A percentile compares a stretch with the other conserved stretches of the same genome.
phyloP scores from a whole-genome alignment of 1,140 invertebrate genomes.

The Drosophila takahashii region DNA sequence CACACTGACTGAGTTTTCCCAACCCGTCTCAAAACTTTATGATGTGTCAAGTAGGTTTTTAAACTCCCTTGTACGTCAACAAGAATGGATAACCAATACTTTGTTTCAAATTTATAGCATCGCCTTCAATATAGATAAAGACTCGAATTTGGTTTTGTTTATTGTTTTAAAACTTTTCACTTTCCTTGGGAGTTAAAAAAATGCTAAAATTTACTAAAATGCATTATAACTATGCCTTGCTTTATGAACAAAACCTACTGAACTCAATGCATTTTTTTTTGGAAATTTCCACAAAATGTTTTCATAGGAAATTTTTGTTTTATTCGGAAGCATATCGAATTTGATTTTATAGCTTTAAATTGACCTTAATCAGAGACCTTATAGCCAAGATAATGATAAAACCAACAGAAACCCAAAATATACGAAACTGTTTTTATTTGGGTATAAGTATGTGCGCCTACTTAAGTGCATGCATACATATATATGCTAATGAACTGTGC shows the following conservation, averaged over 20 bases:
- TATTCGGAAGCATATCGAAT: constrained; percentile 20
- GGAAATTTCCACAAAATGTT: constrained; percentile 17
- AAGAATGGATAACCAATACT: not conserved
- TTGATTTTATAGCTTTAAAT: constrained; percentile 18
- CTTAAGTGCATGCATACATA: constrained; percentile 20
- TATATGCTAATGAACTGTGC: constrained; percentile 26
- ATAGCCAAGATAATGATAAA: constrained; percentile 16
- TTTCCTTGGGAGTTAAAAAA: not conserved
- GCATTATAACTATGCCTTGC: not conserved
- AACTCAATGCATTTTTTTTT: not conserved
- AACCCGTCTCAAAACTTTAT: constrained; percentile 28
- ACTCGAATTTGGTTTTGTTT: no score
- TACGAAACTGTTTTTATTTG: constrained; percentile 11
- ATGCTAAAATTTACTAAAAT: not conserved
- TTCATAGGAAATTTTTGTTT: not conserved
- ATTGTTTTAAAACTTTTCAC: no score
- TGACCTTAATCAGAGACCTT: constrained; percentile 34
- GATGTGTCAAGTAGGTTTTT: constrained; percentile 31
- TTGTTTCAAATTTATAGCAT: not conserved
- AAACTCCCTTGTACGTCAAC: not conserved
- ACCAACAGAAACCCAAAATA: constrained; percentile 20
- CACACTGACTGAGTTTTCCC: constrained; percentile 54
- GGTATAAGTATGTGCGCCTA: not conserved
- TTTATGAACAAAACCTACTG: no score
- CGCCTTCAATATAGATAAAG: no score